Percentiles rank a stretch among this genome's conserved stretches.
Evolutionary conservation across 2,888 invertebrate genomes (phyloP).

Genomic region (Pachymerium ferrugineum): DNA sequence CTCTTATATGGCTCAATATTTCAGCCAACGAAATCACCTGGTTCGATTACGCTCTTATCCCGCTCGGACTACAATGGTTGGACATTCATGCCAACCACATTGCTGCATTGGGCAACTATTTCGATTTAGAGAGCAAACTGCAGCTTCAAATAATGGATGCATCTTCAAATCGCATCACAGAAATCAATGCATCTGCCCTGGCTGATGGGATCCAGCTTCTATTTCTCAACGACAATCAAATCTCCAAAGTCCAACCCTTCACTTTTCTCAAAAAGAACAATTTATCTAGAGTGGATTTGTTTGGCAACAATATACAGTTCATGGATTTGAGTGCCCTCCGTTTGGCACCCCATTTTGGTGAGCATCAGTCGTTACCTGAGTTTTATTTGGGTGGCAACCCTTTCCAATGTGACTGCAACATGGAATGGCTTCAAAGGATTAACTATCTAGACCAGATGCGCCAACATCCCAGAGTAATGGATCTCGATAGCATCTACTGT

Average conservation of each 20-base stretch:
- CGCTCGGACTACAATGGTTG: conserved; percentile 75
- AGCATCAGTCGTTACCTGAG: conserved; percentile 55
- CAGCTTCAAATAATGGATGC: conserved; percentile 77
- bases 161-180: conserved; percentile 80
- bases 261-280: conserved; percentile 84
- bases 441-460: conserved; percentile 73
- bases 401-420: conserved; percentile 79
- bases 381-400: conserved; percentile 81
- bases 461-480: conserved; percentile 74
- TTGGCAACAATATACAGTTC: conserved; percentile 83
- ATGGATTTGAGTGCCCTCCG: conserved; percentile 84
- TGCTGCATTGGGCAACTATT: conserved; percentile 72
- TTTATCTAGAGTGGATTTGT: conserved; percentile 82
- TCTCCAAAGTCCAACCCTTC: conserved; percentile 76
- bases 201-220: conserved; percentile 79
- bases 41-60: conserved; percentile 82
- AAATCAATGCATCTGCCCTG: conserved; percentile 69
- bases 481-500: conserved; percentile 75
- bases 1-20: conserved; percentile 80
- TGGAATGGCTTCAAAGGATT: conserved; percentile 83
- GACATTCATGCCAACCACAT: conserved; percentile 84
- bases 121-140: conserved; percentile 72
- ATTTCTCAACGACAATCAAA: conserved; percentile 84
- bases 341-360: conserved; percentile 66
- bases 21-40: conserved; percentile 82